Evolutionary conservation across 2,113 vertebrate species (phyloP).

Genomic region (Plecturocebus donacophilus): DNA sequence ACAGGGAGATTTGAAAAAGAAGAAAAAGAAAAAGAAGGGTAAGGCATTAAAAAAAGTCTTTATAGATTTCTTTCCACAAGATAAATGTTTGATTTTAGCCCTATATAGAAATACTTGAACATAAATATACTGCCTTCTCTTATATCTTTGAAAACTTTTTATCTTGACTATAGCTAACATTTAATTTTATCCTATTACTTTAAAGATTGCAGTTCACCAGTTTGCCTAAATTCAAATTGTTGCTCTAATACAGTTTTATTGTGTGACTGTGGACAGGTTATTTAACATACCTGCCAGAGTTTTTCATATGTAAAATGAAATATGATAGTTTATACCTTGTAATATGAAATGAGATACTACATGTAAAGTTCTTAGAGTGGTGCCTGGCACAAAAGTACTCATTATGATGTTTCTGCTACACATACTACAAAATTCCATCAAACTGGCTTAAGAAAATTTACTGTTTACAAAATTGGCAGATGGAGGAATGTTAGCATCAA

Average conservation of each 20-base stretch:
- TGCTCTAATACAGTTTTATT: background rate
- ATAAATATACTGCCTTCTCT: background rate
- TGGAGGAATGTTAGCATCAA: background rate
- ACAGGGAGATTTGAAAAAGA: conserved; percentile 94
- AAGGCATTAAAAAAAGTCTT: conserved; percentile 8
- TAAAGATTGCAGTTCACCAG: background rate
- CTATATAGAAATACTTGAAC: background rate
- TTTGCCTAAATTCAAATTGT: conserved; percentile 23
- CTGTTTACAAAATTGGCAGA: background rate
- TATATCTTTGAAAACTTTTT: conserved; percentile 19
- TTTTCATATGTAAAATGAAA: conserved; percentile 24
- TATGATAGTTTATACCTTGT: background rate
- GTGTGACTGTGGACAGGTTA: background rate
- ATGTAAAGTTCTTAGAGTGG: background rate
- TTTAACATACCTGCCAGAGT: background rate
- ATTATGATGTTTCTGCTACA: background rate
- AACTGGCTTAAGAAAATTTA: background rate
- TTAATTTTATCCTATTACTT: conserved; percentile 18
- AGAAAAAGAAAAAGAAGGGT: conserved; percentile 99
- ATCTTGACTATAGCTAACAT: background rate
- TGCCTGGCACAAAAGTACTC: background rate
- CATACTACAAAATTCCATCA: background rate
- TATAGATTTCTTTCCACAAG: background rate
- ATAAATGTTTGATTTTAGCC: background rate
- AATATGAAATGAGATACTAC: background rate